phyloP scores from a whole-genome alignment of 1,140 invertebrate genomes.

The Platorchestia sp. region DNA sequence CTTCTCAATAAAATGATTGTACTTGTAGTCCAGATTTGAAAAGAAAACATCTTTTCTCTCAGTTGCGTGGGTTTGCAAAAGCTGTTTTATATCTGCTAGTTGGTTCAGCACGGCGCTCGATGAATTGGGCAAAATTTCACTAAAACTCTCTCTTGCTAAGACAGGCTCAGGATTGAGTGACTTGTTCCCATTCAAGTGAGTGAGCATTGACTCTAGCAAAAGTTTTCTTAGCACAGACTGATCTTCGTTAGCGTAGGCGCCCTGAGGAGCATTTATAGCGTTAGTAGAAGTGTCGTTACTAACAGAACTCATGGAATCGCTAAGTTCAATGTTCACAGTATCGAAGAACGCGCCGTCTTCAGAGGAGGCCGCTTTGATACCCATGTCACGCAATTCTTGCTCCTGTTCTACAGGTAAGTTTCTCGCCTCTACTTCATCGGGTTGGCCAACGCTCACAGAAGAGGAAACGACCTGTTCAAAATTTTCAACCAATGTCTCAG shows the following conservation, averaged over 20 bases:
- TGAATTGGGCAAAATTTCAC: not conserved
- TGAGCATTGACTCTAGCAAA: not conserved
- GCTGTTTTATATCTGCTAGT: not conserved
- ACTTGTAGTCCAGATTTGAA: slow-evolving; percentile 15
- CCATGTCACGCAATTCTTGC: not conserved
- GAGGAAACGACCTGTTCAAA: not conserved
- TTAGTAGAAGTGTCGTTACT: not conserved
- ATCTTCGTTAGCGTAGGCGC: not conserved
- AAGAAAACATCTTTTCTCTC: not conserved
- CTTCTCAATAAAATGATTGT: not conserved
- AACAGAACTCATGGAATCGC: not conserved
- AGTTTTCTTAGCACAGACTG: not conserved
- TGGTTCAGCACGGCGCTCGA: not conserved
- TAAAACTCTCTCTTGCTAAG: not conserved
- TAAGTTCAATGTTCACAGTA: not conserved
- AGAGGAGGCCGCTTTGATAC: not conserved
- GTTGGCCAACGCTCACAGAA: not conserved
- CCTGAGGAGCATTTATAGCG: not conserved
- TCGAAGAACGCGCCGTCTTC: not conserved
- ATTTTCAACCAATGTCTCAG: not conserved
- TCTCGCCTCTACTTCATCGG: not conserved
- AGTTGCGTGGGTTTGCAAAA: not conserved
- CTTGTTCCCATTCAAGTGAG: not conserved
- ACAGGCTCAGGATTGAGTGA: not conserved
- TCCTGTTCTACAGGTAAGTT: not conserved